Evolutionary conservation across 2,888 invertebrate species (phyloP), one percentile per base, ranked within the genome.

Genomic region (Drosophila picticornis): DNA sequence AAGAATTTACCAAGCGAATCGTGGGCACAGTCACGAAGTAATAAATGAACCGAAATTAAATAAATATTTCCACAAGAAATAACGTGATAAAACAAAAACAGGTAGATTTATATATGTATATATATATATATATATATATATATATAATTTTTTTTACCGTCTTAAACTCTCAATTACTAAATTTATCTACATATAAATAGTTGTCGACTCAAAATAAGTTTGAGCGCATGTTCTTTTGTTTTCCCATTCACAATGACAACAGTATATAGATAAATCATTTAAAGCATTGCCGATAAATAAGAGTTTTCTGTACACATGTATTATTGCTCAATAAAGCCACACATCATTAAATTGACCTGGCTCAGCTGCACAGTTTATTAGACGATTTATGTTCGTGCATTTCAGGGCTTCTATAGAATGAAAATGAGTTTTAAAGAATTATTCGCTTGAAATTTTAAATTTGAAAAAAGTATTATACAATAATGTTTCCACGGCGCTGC

Each of bases 281-380:
- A 10, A 27, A 52, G n/a, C 31, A 46, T 31, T 53, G n/a, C 16
- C 9, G 22, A 27, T 9, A 59, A 38, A 13, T 38, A 29, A 59
- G 32, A 32, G 48, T 36, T 70, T 59, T 22, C 29, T 34, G n/a
- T 29, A 55, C 29, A 55, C 60, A 53, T 50, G 38, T 43, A 70
- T 55, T 59, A 52, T 57, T 40, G 59, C 31, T 48, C 31, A 51
- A 55, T 50, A 43, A 55, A 61, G 34, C 22, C 50, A 67, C 43
- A 63, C 79, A 75, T 71, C 52, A 72, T 66, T 57, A 64, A 74
- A 70, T 57, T 67, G 68, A 29, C 66, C 73, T 68, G 58, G 36
- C 31, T 65, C 64, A 73, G 79, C 31, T 57, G 55, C 52, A 19
- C 56, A 77, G 62, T 82, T 59, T 68, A 63, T 82, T 57, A 34